Evolutionary conservation across 2,888 invertebrate species (phyloP).

Genomic region (Cistogaster globosa): DNA sequence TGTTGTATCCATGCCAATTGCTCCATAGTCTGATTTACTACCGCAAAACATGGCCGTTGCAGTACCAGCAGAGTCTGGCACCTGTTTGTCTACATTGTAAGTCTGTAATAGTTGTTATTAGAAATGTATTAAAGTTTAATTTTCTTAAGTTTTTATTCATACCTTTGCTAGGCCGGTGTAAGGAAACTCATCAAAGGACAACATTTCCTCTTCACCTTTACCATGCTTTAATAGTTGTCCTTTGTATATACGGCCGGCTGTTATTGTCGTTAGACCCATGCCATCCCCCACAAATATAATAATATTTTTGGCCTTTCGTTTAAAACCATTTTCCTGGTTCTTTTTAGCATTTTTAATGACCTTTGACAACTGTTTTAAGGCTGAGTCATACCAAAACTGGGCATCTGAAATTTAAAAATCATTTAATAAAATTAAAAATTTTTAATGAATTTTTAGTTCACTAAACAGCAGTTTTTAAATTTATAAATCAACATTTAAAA

Average conservation of each 20-base stretch:
- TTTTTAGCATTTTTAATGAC: conserved; percentile 82
- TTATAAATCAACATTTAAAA: no score
- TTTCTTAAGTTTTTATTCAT: conserved; percentile 24
- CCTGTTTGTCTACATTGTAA: conserved; percentile 88
- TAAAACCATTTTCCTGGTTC: conserved; percentile 77
- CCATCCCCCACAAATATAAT: conserved; percentile 88
- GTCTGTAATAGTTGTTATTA: conserved; percentile 83
- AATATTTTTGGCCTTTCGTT: conserved; percentile 85
- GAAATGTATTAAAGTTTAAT: neutral
- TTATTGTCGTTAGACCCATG: conserved; percentile 87
- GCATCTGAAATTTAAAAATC: conserved; percentile 75
- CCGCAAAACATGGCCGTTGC: conserved; percentile 88
- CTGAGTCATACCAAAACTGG: conserved; percentile 78
- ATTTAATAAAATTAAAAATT: no score
- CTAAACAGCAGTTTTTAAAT: no score
- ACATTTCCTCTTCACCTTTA: conserved; percentile 85
- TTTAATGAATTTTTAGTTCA: no score
- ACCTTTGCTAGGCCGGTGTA: conserved; percentile 86
- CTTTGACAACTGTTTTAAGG: conserved; percentile 79
- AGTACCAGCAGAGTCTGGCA: conserved; percentile 88
- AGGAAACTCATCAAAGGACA: conserved; percentile 86
- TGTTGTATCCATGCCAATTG: conserved; percentile 84
- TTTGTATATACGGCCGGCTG: conserved; percentile 86
- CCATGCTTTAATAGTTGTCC: conserved; percentile 83
- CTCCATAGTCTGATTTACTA: conserved; percentile 85